phyloP scores from a whole-genome alignment of 2,797 vertebrate species.

The Tolypeutes matacus region DNA sequence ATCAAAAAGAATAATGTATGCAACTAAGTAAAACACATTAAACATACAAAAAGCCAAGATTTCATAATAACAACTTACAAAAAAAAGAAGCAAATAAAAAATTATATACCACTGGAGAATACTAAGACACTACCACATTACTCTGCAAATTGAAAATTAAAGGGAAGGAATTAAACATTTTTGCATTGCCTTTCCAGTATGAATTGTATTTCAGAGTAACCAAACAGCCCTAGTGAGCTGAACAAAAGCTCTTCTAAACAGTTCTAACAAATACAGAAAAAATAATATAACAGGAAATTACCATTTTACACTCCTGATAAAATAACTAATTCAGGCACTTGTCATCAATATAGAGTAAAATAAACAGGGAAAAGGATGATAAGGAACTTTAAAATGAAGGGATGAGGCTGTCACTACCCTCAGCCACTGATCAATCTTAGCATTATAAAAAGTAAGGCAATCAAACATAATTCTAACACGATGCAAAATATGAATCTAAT shows the following conservation, averaged over 20 bases:
- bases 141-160: constrained; percentile 62
- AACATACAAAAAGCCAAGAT: constrained; percentile 38
- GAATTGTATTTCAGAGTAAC: constrained; percentile 64
- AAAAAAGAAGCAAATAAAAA: constrained; percentile 30
- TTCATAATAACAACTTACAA: constrained; percentile 55
- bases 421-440: constrained; percentile 17
- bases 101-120: constrained; percentile 39
- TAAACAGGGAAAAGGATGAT: not conserved
- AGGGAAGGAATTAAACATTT: constrained; percentile 70
- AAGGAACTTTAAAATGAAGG: constrained; percentile 52
- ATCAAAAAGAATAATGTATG: constrained; percentile 48
- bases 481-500: constrained; percentile 36
- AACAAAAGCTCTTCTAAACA: constrained; percentile 64
- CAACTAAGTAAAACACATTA: constrained; percentile 65
- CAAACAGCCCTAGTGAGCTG: constrained; percentile 32
- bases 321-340: constrained; percentile 50
- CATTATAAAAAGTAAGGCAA: constrained; percentile 54
- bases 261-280: constrained; percentile 55
- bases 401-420: not conserved
- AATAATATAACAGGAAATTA: constrained; percentile 57
- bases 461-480: not conserved
- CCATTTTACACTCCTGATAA: constrained; percentile 62
- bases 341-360: constrained; percentile 46
- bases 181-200: constrained; percentile 53
- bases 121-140: constrained; percentile 61